phyloP scores from a whole-genome alignment of 2,797 vertebrate species.

The Basileuterus tristriatus region DNA sequence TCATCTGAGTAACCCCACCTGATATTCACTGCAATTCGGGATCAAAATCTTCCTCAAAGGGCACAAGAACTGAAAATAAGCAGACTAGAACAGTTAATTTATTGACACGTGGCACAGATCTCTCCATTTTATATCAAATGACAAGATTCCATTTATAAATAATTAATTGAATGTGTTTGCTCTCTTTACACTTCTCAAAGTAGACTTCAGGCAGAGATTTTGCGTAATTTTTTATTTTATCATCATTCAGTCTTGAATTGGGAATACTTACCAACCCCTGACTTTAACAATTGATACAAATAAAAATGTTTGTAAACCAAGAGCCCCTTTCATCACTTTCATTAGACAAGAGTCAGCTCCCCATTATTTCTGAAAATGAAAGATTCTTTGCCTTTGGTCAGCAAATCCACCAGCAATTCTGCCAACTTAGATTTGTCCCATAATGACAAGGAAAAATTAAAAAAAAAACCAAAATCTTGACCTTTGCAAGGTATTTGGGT shows the following conservation, averaged over 20 bases:
- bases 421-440: not conserved
- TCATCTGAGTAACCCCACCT: not conserved
- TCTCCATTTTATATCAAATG: not conserved
- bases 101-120: not conserved
- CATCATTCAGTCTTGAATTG: not conserved
- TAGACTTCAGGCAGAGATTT: not conserved
- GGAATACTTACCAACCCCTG: not conserved
- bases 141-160: not conserved
- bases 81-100: not conserved
- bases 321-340: not conserved
- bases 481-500: not conserved
- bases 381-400: not conserved
- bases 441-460: not conserved
- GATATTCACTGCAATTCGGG: not conserved
- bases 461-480: fast-evolving
- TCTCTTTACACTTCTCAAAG: not conserved
- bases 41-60: not conserved
- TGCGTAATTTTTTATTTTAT: not conserved
- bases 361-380: not conserved
- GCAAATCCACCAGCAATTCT: not conserved
- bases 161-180: not conserved
- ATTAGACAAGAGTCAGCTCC: not conserved
- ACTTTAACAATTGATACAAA: not conserved
- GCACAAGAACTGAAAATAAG: not conserved
- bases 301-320: not conserved